Conservation (phyloP, 2,888 invertebrate genomes). For the Petrolisthes manimaculis region DNA sequence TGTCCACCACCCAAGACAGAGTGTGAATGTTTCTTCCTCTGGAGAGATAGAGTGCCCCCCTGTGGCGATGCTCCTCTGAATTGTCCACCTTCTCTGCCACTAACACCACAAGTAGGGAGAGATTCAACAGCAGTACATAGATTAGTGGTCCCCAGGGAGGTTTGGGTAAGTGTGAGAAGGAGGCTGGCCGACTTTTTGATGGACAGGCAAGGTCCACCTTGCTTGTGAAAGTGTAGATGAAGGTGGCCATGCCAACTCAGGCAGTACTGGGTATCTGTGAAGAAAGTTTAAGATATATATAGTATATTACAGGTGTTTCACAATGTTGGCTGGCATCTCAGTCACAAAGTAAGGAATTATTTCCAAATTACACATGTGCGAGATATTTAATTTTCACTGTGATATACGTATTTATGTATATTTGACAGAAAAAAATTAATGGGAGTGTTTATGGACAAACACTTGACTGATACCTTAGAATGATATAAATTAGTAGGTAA, state of each 20-base stretch:
- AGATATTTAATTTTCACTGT: too few species aligned
- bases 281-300: too few species aligned
- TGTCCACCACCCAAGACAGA: constrained; percentile 45
- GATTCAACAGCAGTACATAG: not conserved
- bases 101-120: not conserved
- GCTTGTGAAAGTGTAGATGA: not conserved
- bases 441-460: too few species aligned
- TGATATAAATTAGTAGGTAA: too few species aligned
- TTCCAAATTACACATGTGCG: too few species aligned
- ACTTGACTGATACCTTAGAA: too few species aligned
- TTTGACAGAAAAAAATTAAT: too few species aligned
- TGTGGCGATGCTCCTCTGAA: constrained; percentile 32
- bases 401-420: too few species aligned
- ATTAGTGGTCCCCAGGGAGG: not conserved
- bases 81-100: constrained; percentile 8
- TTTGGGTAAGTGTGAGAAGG: not conserved
- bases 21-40: constrained; percentile 27
- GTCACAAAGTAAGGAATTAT: too few species aligned
- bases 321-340: too few species aligned
- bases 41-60: constrained; percentile 34
- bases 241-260: not conserved
- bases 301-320: too few species aligned
- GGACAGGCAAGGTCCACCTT: not conserved
- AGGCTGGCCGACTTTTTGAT: not conserved
- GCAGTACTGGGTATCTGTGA: too few species aligned